Percentiles rank a stretch among this genome's conserved stretches.
Conservation (phyloP, 2,888 invertebrate genomes). For the Heliconius ethilla region DNA sequence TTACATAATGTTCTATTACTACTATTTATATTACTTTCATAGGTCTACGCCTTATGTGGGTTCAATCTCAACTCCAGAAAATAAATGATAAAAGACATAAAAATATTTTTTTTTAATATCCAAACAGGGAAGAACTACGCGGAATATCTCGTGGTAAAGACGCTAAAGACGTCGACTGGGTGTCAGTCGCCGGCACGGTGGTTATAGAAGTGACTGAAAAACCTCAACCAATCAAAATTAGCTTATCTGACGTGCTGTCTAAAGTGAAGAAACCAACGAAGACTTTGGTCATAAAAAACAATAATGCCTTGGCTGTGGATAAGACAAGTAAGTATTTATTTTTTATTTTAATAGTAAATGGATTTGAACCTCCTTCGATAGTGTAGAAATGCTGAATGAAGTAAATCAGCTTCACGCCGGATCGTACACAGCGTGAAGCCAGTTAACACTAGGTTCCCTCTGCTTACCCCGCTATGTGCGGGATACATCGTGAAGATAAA, state of each 20-base stretch:
- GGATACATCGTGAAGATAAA: background rate
- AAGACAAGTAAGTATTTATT: conserved; percentile 83
- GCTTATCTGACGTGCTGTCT: conserved; percentile 87
- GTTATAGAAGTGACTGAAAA: conserved; percentile 83
- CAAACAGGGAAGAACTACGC: conserved; percentile 88
- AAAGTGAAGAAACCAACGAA: conserved; percentile 86
- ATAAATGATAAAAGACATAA: background rate
- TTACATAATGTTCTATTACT: background rate
- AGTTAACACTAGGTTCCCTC: too few species aligned
- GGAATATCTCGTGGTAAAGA: conserved; percentile 92
- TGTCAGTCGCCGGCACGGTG: conserved; percentile 86
- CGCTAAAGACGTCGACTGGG: conserved; percentile 94
- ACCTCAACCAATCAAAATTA: conserved; percentile 88
- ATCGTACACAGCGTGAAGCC: too few species aligned
- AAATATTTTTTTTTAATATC: background rate
- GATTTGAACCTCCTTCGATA: background rate
- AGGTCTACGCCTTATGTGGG: too few species aligned
- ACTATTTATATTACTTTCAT: too few species aligned
- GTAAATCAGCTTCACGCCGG: too few species aligned
- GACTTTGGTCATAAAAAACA: conserved; percentile 79
- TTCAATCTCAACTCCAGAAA: too few species aligned
- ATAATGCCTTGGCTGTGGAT: conserved; percentile 70
- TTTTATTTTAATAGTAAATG: background rate
- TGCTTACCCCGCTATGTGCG: too few species aligned
- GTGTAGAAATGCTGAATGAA: too few species aligned